Base-by-base conservation (phyloP, 2,113 vertebrate genomes). In the Hystrix cristata region DNA sequence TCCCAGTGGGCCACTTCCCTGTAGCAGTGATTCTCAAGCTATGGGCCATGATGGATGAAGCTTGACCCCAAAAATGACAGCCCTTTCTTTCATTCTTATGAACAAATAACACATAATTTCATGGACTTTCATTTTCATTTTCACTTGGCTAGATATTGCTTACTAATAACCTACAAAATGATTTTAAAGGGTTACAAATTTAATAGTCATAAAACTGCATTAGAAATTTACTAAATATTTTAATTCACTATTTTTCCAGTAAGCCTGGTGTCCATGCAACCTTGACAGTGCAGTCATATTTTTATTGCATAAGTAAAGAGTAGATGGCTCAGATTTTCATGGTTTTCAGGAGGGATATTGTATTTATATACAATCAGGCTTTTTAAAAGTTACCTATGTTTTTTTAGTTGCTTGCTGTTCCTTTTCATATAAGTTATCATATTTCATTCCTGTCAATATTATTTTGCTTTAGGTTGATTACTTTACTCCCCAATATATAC, bases 11-110 rank as follows among this genome's bases (percentile, higher is more conserved):
- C 29, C 21, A 64, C 65, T 89, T 93, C 65, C 71, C 64, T 38
- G 71, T 19, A 59, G 27, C 78, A 93, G 27, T 81, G n/a, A 88
- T 59, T 95, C 31, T 86, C 34, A 74, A 90, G 65, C 25, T 53
- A 69, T 46, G 34, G 69, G 7, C 27, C 76, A 34, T 85, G 34
- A 21, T 84, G 29, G 2, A 23, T 74, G 76, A 90, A 10, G 19
- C 76, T 67, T 93, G 64, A 69, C 91, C 14, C 14, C 78, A 81
- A 51, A 95, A 83, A 64, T 79, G 23, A 29, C 57, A 46, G 62
- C 53, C 23, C 60, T 97, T 76, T 62, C 88, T 90, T 90, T 87
- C 21, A 95, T 80, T 96, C 78, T 93, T 93, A 76, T 16, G 8
- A 12, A 55, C 51, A 94, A 84, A 55, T 91, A 87, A 62, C 46